Percentiles rank a stretch among this genome's conserved stretches.
Evolutionary conservation across 2,797 vertebrate genomes (phyloP).

Genomic region (Gymnodraco acuticeps): DNA sequence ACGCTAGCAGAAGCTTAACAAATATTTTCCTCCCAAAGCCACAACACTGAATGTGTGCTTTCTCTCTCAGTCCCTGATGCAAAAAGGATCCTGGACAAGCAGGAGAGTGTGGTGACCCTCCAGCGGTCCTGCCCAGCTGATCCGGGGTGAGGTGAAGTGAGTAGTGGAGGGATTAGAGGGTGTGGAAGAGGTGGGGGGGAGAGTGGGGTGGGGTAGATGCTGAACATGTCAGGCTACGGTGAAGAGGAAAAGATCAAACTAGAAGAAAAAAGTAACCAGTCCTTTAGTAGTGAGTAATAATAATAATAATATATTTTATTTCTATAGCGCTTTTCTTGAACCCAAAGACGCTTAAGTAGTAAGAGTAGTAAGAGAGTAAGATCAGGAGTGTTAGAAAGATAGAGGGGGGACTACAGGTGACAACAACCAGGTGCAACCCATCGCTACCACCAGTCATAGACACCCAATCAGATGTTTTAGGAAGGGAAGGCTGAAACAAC

Average conservation of each 20-base stretch:
- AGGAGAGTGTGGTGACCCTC: conserved; percentile 81
- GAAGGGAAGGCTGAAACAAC: conserved; percentile 49
- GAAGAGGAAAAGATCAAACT: conserved; percentile 86
- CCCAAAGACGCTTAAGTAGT: too few relatives aligned
- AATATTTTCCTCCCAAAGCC: conserved; percentile 84
- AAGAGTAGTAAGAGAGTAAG: conserved; percentile 76
- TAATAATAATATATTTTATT: too few relatives aligned
- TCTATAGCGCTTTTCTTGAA: too few relatives aligned
- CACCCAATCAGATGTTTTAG: conserved; percentile 64
- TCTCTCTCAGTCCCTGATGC: conserved; percentile 83
- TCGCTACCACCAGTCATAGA: conserved; percentile 78
- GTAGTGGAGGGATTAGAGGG: conserved; percentile 66
- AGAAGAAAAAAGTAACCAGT: conserved; percentile 89
- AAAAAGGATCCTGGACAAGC: conserved; percentile 86
- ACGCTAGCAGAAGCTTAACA: conserved; percentile 84
- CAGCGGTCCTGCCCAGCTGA: conserved; percentile 74
- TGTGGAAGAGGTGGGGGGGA: conserved; percentile 25
- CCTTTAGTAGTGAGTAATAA: conserved; percentile 76
- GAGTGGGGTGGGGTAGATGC: conserved; percentile 33
- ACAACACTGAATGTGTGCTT: conserved; percentile 81
- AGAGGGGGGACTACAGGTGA: conserved; percentile 76
- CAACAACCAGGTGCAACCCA: conserved; percentile 87
- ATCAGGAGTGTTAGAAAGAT: conserved; percentile 41
- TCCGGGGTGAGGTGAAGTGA: conserved; percentile 78
- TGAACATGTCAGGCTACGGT: conserved; percentile 69